Base-by-base conservation (phyloP, 2,113 vertebrate species). In the Sclerurus mexicanus region DNA sequence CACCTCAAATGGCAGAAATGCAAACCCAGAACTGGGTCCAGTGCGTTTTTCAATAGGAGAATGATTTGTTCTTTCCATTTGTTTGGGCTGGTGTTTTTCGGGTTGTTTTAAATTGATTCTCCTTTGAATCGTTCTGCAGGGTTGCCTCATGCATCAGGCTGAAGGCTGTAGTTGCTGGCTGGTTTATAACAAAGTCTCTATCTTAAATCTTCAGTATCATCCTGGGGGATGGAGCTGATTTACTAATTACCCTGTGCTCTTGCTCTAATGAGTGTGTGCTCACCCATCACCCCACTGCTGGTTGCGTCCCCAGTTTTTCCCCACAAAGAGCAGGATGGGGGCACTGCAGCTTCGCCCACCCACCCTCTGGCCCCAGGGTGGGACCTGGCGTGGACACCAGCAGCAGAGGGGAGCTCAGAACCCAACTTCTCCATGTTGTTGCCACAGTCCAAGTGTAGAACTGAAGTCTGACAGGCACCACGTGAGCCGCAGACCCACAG, bases 331-430 rank as follows among this genome's bases (percentile, higher is more conserved):
- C 20, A 50, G 67, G 33, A 56, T 4, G 12, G 46, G 56, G 12
- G 8, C 71, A 23, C 28, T n/a, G 40, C 21, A 22, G 52, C 75
- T 88, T 58, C 75, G 28, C 24, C 37, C 39, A 30, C 8, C 28
- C 23, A 9, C 4, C 1, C 22, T 39, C 62, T 69, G 85, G 18
- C 37, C 35, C 35, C 8, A 7, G 25, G 2, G 2, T 53, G 75
- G 59, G 44, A 31, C 12, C 33, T 44, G 39, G 30, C 9, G 12
- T 1, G 23, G 35, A 3, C 7, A 3, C 0, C 0, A 12, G 33
- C 1, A 27, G 13, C 44, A 17, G 42, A 69, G 44, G 55, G 58
- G 64, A 77, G 28, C 56, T 59, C 76, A 50, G 35, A 30, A 15
- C 63, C 40, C 27, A 1, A 0, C 21, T 58, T 27, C 4, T 17